These are phyloP conservation scores for Centrocercus urophasianus DNA, from an alignment of 2,113 vertebrate genomes.

Conservation along the genomic window DNA sequence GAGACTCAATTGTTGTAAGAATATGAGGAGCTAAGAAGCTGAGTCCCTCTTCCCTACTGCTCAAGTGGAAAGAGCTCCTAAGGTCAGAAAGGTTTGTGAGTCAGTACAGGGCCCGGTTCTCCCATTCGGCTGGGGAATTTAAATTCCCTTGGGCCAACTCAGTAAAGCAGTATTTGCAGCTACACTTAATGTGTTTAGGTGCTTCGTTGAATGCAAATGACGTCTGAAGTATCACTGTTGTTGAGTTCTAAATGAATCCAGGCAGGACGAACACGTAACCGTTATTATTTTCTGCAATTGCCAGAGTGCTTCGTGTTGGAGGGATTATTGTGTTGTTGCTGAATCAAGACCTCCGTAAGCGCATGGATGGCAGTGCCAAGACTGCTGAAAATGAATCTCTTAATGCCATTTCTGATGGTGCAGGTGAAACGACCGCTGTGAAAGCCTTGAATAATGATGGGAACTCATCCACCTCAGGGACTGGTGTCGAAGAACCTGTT, in stretches of 20 bases:
- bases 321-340: constrained; percentile 86
- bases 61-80: background rate
- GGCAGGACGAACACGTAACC: background rate
- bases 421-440: background rate
- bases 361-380: constrained; percentile 24
- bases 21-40: background rate
- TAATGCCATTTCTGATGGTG: background rate
- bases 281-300: background rate
- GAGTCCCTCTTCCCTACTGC: background rate
- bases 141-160: background rate
- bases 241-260: background rate
- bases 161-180: too few species aligned
- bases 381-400: background rate
- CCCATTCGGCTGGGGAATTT: background rate
- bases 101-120: background rate
- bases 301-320: constrained; percentile 84
- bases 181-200: background rate
- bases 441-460: background rate
- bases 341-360: constrained; percentile 80
- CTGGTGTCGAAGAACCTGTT: background rate
- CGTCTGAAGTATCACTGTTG: background rate
- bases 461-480: background rate
- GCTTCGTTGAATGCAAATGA: background rate
- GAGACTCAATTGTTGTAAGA: background rate
- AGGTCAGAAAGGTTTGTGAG: background rate